Evolutionary conservation across 2,797 vertebrate species (phyloP), one percentile per base, ranked within the genome.

Genomic region (Epinephelus malabaricus): DNA sequence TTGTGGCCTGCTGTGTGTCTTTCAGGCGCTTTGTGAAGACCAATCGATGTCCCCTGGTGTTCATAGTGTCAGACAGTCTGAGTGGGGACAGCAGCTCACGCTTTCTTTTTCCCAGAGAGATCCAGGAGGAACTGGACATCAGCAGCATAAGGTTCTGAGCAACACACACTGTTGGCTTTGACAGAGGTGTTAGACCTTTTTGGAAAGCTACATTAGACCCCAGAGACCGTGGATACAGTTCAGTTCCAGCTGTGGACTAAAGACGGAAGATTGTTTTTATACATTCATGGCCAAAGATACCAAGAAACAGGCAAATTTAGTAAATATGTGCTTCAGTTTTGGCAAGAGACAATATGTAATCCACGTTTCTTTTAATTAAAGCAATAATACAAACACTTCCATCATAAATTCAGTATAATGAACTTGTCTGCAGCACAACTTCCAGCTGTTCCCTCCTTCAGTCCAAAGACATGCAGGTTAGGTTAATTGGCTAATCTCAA

Each of bases 21-120:
- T 88, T 2, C 89, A 99, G 98, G 94, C 92, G 59, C 8, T 98
- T 97, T 88, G 89, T 95, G 71, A 95, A 75, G 82, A 95, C 94
- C 0, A 92, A 96, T 27, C 94, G 96, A 27, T 96, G 96, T 76
- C 97, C 97, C 15, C 91, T 99, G 80, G 84, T 99, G 65, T 97
- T 99, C 79, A 95, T 99, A 53, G 93, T 99, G 83, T 99, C 98
- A 0, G 97, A 98, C 86, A 97, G 96, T 86, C 93, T 96, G 75
- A 97, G 94, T 80, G 96, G 97, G 87, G 95, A 97, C 86, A 93
- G 90, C 89, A 96, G 91, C 89, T 97, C 96, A 27, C 95, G 96
- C 61, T 91, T 95, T 40, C 91, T 99, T 0, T 98, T 99, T 50
- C 97, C 98, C 17, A 86, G 84, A 63, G 96, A 97, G 56, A 88